These are phyloP conservation scores for Barbus barbus DNA, from an alignment of 2,113 vertebrate genomes.

Conservation along the genomic window DNA sequence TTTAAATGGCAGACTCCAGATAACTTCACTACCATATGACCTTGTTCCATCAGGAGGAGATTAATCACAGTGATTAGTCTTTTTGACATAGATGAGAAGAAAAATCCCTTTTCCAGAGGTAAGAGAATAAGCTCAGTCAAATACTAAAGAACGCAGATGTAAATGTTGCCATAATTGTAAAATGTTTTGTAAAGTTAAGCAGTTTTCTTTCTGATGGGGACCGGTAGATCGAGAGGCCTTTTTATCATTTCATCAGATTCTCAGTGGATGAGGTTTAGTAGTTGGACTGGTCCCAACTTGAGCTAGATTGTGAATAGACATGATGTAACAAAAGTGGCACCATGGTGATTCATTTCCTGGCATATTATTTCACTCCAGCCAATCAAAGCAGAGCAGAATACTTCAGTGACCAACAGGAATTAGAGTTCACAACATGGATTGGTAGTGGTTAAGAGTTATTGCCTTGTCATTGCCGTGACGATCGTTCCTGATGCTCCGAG, in stretches of 20 bases:
- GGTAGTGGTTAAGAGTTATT: slow-evolving; percentile 62
- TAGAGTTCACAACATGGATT: not conserved
- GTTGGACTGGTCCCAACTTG: not conserved
- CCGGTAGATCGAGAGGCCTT: not conserved
- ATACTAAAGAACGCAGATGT: not conserved
- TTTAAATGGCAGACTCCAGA: not conserved
- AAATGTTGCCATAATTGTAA: not conserved
- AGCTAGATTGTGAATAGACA: not conserved
- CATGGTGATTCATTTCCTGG: slow-evolving; percentile 47
- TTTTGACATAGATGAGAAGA: not conserved
- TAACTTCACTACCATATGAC: not conserved
- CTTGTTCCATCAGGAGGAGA: not conserved
- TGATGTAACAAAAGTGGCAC: slow-evolving; percentile 55
- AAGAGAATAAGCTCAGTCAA: slow-evolving; percentile 44
- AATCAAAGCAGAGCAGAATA: not conserved
- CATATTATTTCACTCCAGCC: not conserved
- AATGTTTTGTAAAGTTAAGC: too few species aligned
- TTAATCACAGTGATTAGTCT: slow-evolving; percentile 2
- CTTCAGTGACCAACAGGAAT: not conserved
- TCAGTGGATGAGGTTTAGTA: not conserved
- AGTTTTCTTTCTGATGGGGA: not conserved
- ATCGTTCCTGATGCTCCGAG: slow-evolving; percentile 78
- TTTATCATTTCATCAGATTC: not conserved
- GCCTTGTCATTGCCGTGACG: slow-evolving; percentile 58
- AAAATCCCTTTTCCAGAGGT: slow-evolving; percentile 69